Evolutionary conservation across 1,140 invertebrate species (phyloP), one percentile per base, ranked within the genome.

Genomic region (Pinna nobilis): DNA sequence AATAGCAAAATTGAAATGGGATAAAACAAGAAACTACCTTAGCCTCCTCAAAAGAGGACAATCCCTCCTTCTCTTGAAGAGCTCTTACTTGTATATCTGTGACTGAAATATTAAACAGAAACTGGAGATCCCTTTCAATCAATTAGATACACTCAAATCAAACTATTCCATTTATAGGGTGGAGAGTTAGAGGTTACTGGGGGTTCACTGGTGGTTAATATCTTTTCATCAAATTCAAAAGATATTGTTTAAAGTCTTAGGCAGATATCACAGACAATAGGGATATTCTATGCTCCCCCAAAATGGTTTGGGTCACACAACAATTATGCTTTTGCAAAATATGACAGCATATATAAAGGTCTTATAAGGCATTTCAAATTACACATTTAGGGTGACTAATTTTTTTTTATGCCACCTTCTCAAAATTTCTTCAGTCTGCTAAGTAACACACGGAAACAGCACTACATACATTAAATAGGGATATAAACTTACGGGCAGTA

Each of bases 401-500:
- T n/a, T n/a, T n/a, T n/a, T n/a, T n/a, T n/a, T n/a, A n/a, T n/a
- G n/a, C n/a, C n/a, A n/a, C n/a, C n/a, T n/a, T n/a, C n/a, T n/a
- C n/a, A n/a, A n/a, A n/a, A n/a, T n/a, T n/a, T n/a, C n/a, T n/a
- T n/a, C n/a, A n/a, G 41, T 47, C 41, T 2, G 15, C 41, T 47
- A 4, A 47, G 41, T 47, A 20, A 47, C 4, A 18, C 41, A 47
- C 15, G 41, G 1, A 20, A 47, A 13, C 41, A n/a, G n/a, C n/a
- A n/a, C n/a, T n/a, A n/a, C n/a, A n/a, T n/a, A n/a, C n/a, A 44
- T 50, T 3, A n/a, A 33, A 66, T 33, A n/a, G n/a, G n/a, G n/a
- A n/a, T 32, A 13, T 49, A 6, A 23, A 49, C 39, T 66, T 69
- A 82, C 78, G 64, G 73, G 79, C 70, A 35, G 78, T 74, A 65